These are phyloP conservation scores for Bubo bubo DNA, from an alignment of 2,113 vertebrate genomes.

Conservation along the genomic window DNA sequence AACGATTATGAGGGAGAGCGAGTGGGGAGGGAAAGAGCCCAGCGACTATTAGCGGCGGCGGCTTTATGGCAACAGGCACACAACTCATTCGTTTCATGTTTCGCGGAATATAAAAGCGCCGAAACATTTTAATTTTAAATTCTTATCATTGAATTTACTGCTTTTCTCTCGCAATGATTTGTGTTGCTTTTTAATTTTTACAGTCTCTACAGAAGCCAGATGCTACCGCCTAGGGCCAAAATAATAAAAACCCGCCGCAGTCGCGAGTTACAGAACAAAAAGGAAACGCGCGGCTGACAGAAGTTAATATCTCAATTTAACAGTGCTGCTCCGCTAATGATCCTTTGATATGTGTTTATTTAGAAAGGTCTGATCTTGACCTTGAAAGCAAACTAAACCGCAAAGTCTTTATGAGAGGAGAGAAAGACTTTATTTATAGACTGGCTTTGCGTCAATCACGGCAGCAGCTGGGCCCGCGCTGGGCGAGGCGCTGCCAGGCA, in stretches of 20 bases:
- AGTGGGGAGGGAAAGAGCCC: conserved; percentile 29
- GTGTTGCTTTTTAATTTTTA: conserved; percentile 87
- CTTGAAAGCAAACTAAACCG: conserved; percentile 88
- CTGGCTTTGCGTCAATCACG: conserved; percentile 88
- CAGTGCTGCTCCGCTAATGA: conserved; percentile 85
- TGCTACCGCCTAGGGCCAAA: conserved; percentile 82
- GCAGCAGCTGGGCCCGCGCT: conserved; percentile 71
- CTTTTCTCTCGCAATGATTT: conserved; percentile 82
- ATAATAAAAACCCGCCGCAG: conserved; percentile 80
- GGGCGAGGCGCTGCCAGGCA: not conserved
- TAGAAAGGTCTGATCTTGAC: conserved; percentile 88
- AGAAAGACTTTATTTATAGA: conserved; percentile 94
- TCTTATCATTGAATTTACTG: conserved; percentile 83
- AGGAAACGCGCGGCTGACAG: conserved; percentile 76
- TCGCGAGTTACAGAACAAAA: conserved; percentile 78
- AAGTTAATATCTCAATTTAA: conserved; percentile 88
- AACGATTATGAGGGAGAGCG: conserved; percentile 12
- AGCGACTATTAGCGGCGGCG: conserved; percentile 52
- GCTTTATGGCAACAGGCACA: conserved; percentile 77
- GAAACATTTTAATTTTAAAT: conserved; percentile 85
- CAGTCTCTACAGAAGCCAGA: conserved; percentile 86
- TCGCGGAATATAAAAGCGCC: conserved; percentile 70
- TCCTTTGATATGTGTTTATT: conserved; percentile 87
- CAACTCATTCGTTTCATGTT: conserved; percentile 73
- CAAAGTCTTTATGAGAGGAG: conserved; percentile 84